Percentiles rank a stretch among this genome's conserved stretches.
Conservation (phyloP, 2,113 vertebrate genomes). For the Melanostigma gelatinosum region DNA sequence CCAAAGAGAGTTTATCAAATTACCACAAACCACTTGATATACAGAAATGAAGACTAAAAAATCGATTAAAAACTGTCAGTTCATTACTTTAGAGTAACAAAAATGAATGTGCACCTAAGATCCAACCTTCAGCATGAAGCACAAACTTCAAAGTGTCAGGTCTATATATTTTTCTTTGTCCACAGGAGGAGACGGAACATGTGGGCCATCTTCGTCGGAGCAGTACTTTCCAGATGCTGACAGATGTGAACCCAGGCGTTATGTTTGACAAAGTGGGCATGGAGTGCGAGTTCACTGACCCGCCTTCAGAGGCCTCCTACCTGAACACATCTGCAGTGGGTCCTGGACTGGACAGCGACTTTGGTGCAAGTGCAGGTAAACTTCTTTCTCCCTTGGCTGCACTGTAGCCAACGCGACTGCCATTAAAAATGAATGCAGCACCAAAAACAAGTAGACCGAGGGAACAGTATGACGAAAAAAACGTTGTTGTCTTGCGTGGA, state of each 20-base stretch:
- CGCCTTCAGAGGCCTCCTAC: constrained; percentile 54
- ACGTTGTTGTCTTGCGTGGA: neutral
- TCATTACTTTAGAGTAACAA: neutral
- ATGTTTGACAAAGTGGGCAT: constrained; percentile 62
- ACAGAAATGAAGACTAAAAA: neutral
- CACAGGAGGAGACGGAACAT: constrained; percentile 37
- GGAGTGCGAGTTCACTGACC: constrained; percentile 72
- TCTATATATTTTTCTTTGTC: neutral
- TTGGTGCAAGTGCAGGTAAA: constrained; percentile 87
- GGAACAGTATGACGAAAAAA: neutral
- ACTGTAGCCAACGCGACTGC: neutral
- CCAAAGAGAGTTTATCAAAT: neutral
- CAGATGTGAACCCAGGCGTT: constrained; percentile 37
- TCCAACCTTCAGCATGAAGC: neutral
- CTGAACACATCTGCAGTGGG: constrained; percentile 71
- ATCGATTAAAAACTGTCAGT: neutral
- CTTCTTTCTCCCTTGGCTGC: neutral
- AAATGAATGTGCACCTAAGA: neutral
- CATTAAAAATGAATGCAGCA: neutral
- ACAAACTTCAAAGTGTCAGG: neutral
- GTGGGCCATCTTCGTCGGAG: constrained; percentile 54
- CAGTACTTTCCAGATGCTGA: constrained; percentile 69
- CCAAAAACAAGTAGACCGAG: neutral
- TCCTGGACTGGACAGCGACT: constrained; percentile 87
- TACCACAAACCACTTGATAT: neutral